Evolutionary conservation across 2,113 vertebrate genomes (phyloP).

Genomic region (Rhadina sibilatrix): DNA sequence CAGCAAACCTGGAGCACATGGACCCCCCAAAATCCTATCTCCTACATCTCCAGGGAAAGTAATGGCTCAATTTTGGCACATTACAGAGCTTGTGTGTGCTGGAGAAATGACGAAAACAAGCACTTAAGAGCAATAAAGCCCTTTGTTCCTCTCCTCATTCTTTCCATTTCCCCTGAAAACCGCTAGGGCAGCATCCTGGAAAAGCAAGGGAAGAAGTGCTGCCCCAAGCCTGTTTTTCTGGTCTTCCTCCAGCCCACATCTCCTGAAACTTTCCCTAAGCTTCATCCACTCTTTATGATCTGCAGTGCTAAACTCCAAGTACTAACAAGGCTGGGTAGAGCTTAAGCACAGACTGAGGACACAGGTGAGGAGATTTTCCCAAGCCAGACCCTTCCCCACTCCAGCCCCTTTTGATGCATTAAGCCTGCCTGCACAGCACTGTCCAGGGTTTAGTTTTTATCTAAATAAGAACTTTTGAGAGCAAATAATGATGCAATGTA

Average conservation of each 20-base stretch:
- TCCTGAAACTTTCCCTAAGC: neutral
- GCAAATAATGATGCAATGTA: fast-evolving
- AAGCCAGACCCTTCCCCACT: neutral
- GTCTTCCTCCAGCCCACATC: neutral
- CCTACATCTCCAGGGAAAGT: neutral
- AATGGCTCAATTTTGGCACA: neutral
- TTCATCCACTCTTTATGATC: neutral
- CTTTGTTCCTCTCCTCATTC: constrained; percentile 41
- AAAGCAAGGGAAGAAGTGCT: neutral
- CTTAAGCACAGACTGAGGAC: neutral
- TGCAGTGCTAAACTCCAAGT: neutral
- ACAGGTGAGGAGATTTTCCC: fast-evolving
- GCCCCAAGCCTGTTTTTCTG: neutral
- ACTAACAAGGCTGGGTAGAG: neutral
- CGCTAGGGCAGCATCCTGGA: neutral
- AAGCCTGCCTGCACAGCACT: neutral
- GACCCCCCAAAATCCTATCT: neutral
- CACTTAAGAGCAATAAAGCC: constrained; percentile 14
- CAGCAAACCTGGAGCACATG: neutral
- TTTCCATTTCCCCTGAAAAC: constrained; percentile 54
- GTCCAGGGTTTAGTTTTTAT: neutral
- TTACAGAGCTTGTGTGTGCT: neutral
- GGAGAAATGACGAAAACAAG: constrained; percentile 2
- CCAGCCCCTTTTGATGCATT: neutral
- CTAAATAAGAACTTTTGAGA: neutral